Evolutionary conservation across 2,888 invertebrate genomes (phyloP), one percentile per base, ranked within the genome.

Genomic region (Cheilosia impressa): DNA sequence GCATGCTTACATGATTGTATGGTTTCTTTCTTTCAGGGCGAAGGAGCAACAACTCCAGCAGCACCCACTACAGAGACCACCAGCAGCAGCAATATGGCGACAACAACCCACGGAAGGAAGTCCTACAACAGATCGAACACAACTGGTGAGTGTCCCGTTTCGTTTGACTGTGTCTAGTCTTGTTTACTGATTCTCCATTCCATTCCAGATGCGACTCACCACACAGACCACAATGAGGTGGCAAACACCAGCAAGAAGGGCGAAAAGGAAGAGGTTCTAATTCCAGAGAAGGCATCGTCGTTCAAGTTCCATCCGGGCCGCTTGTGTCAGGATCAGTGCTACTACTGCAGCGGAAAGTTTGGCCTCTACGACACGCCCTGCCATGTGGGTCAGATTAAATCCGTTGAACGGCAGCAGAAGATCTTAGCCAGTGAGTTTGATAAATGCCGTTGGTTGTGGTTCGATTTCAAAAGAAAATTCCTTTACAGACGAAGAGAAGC

Each of bases 251-350:
- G 88, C 66, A 92, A 92, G 71, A 92, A 91, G 81, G 91, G 91
- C 65, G 92, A 92, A 68, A 92, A 92, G 84, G 91, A 92, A 87
- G 89, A 91, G 88, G 94, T 97, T 89, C 96, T 97, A 75, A 97
- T 97, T 88, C 97, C 97, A 1, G 97, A 97, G 92, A 97, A 97
- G 92, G 96, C 96, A 0, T 96, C 96, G 9, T 97, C 97, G 0
- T 97, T 97, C 92, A 96, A 96, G 89, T 96, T 97, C 89, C 97
- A 97, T 92, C 97, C 97, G 0, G 96, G 95, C 0, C 93, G 97
- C 10, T 92, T 96, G 65, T 97, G 97, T 90, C 95, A 95, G 91
- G 97, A 97, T 92, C 96, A 97, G 89, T 97, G 97, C 90, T 96
- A 95, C 90, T 97, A 97, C 91, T 97, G 97, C 90, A 96, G 96